Percentiles rank a stretch among this genome's conserved stretches.
These are phyloP conservation scores for Melanocharis versteri DNA, from an alignment of 2,113 vertebrate species.

Conservation along the genomic window DNA sequence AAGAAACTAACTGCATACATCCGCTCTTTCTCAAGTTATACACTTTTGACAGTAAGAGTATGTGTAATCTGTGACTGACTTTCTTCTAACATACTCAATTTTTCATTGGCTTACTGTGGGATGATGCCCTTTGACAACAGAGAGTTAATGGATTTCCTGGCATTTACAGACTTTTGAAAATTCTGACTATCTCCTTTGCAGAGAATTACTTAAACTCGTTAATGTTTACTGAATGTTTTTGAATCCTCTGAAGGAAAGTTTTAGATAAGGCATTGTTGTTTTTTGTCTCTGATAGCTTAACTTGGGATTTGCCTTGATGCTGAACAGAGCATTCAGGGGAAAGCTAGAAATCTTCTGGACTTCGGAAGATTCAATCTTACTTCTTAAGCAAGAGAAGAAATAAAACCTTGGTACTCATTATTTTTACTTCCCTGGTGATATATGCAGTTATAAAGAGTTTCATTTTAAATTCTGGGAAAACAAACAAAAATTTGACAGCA, in stretches of 20 bases:
- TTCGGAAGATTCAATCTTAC: not conserved
- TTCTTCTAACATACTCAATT: not conserved
- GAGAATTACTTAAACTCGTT: not conserved
- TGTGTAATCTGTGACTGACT: conserved; percentile 13
- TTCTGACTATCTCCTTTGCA: conserved; percentile 27
- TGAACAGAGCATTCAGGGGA: not conserved
- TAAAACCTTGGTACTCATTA: not conserved
- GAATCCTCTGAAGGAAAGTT: not conserved
- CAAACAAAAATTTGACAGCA: not conserved
- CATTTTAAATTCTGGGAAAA: not conserved
- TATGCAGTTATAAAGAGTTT: not conserved
- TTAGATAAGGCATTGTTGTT: not conserved
- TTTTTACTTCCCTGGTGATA: not conserved
- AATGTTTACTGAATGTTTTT: not conserved
- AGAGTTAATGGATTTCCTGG: conserved; percentile 34
- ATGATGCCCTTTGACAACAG: conserved; percentile 1
- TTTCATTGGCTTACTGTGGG: not conserved
- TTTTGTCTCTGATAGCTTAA: not conserved
- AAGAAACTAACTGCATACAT: not conserved
- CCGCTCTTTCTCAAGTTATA: not conserved
- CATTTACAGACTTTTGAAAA: not conserved
- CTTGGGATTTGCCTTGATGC: conserved; percentile 18
- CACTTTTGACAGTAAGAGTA: not conserved
- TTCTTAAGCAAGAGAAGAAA: not conserved
- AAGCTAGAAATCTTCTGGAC: not conserved